Evolutionary conservation across 2,797 vertebrate species (phyloP).

Genomic region (Darevskia mixta): DNA sequence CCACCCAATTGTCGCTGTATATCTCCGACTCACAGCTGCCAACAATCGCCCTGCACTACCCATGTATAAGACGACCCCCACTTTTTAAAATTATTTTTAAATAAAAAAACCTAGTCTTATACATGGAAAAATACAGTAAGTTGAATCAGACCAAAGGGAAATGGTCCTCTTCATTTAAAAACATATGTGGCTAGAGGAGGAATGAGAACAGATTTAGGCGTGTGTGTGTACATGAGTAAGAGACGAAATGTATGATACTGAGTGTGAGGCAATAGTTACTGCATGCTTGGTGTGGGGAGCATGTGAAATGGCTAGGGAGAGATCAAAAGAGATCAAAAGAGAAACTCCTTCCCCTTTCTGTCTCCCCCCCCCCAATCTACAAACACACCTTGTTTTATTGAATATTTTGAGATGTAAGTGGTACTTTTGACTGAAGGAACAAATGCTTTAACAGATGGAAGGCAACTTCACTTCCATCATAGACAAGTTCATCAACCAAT

Average conservation of each 20-base stretch:
- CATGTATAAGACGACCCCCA: too few relatives aligned
- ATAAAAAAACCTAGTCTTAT: too few relatives aligned
- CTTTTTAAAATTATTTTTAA: too few relatives aligned
- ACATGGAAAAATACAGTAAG: too few relatives aligned
- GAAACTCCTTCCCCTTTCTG: background rate
- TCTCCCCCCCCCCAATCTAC: background rate
- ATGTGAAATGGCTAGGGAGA: background rate
- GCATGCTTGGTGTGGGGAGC: background rate
- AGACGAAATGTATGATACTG: background rate
- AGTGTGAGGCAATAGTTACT: background rate
- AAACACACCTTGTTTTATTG: background rate
- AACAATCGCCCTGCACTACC: too few relatives aligned
- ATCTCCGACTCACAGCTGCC: too few relatives aligned
- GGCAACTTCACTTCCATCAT: background rate
- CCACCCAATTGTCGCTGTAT: too few relatives aligned
- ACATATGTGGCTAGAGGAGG: background rate
- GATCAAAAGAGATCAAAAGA: background rate
- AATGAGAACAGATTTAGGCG: background rate
- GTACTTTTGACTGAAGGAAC: background rate
- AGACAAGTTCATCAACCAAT: background rate
- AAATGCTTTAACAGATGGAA: too few relatives aligned
- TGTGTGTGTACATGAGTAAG: background rate
- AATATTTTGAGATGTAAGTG: background rate
- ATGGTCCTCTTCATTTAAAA: too few relatives aligned
- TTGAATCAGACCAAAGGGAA: slow-evolving; percentile 5